Evolutionary conservation across 1,140 invertebrate species (phyloP).

Genomic region (Heterodera schachtii): DNA sequence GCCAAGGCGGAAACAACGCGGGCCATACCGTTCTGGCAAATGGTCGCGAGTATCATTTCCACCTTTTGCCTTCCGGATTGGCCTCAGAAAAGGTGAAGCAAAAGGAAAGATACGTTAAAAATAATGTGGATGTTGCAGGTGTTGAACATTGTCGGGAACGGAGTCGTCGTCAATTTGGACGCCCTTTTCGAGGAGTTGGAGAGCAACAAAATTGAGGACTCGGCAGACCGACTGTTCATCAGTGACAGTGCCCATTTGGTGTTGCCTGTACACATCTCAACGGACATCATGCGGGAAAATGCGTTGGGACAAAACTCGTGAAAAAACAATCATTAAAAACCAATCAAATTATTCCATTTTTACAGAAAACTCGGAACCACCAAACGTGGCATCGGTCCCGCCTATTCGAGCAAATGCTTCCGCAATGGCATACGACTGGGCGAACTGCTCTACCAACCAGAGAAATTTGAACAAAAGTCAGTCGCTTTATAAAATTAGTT

Average conservation of each 20-base stretch:
- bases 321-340: slow-evolving; percentile 22
- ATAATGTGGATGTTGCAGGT: background rate
- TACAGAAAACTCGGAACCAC: slow-evolving; percentile 86
- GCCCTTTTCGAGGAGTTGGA: slow-evolving; percentile 91
- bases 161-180: slow-evolving; percentile 93
- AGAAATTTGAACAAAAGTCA: slow-evolving; percentile 69
- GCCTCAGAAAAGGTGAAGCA: slow-evolving; percentile 83
- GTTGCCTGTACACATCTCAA: slow-evolving; percentile 75
- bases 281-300: slow-evolving; percentile 90
- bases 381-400: slow-evolving; percentile 83
- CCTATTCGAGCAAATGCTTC: slow-evolving; percentile 83
- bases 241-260: slow-evolving; percentile 87
- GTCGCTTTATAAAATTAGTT: too few relatives aligned
- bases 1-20: slow-evolving; percentile 97
- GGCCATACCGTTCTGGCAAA: slow-evolving; percentile 97
- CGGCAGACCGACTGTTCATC: slow-evolving; percentile 89
- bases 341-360: slow-evolving; percentile 32
- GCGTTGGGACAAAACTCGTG: slow-evolving; percentile 71
- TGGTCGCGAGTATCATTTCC: slow-evolving; percentile 91
- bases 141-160: slow-evolving; percentile 92
- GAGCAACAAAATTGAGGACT: slow-evolving; percentile 74
- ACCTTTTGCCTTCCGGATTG: slow-evolving; percentile 84
- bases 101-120: slow-evolving; percentile 71
- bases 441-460: slow-evolving; percentile 88
- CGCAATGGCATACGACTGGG: slow-evolving; percentile 88